phyloP scores from a whole-genome alignment of 2,888 invertebrate genomes.

The Vannuccia rotundouncinata region DNA sequence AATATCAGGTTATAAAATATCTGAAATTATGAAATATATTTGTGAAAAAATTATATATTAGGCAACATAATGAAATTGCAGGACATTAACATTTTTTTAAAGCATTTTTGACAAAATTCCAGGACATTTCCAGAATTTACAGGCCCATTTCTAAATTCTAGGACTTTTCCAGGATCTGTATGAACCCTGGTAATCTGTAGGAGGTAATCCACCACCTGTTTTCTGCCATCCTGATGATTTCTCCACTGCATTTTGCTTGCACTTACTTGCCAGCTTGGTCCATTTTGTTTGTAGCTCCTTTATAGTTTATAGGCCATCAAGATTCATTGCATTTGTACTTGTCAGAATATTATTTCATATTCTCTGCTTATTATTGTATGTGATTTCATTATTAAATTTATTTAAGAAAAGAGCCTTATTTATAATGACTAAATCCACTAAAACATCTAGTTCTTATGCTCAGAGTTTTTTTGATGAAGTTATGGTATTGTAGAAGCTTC shows the following conservation, averaged over 20 bases:
- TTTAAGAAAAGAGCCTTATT: not conserved
- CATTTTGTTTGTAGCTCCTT: not conserved
- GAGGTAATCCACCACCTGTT: constrained; percentile 12
- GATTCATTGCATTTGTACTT: not conserved
- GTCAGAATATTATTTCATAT: not conserved
- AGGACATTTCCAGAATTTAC: too few relatives aligned
- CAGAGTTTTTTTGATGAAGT: not conserved
- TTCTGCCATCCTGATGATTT: not conserved
- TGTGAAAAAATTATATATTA: too few relatives aligned
- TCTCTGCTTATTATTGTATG: constrained; percentile 10
- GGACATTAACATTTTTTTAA: too few relatives aligned
- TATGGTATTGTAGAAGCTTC: too few relatives aligned
- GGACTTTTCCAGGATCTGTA: too few relatives aligned
- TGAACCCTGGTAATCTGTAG: too few relatives aligned
- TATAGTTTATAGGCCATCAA: not conserved
- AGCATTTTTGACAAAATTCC: too few relatives aligned
- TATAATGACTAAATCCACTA: not conserved
- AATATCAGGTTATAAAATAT: too few relatives aligned
- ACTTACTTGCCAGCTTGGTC: constrained; percentile 12
- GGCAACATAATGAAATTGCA: too few relatives aligned
- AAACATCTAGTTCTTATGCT: not conserved
- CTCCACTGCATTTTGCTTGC: not conserved
- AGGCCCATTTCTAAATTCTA: too few relatives aligned
- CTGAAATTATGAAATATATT: too few relatives aligned
- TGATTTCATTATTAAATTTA: constrained; percentile 9